Percentiles rank a stretch among this genome's conserved stretches.
phyloP scores from a whole-genome alignment of 1,140 invertebrate species.

The Drosophila dunni region DNA sequence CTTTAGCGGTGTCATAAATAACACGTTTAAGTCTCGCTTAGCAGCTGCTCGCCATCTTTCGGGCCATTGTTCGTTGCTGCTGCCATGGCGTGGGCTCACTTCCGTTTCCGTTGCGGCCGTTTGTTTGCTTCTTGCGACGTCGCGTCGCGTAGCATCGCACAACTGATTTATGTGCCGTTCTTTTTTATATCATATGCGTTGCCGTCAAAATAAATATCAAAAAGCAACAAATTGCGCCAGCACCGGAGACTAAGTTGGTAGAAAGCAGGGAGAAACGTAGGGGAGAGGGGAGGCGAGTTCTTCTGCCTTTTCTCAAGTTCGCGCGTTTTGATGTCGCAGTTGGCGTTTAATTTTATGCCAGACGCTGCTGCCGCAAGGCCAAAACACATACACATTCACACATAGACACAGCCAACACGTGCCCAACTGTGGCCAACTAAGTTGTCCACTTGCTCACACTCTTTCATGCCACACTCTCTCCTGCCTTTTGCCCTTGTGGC shows the following conservation, averaged over 20 bases:
- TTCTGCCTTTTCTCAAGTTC: conserved; percentile 31
- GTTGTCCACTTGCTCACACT: conserved; percentile 36
- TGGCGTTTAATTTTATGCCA: conserved; percentile 73
- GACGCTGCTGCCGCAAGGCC: conserved; percentile 61
- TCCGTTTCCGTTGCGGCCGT: conserved; percentile 52
- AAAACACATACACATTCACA: conserved; percentile 20
- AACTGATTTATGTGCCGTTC: conserved; percentile 67
- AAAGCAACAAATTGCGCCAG: conserved; percentile 77
- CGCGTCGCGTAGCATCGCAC: conserved; percentile 16
- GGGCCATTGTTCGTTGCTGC: conserved; percentile 32
- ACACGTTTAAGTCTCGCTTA: conserved; percentile 63
- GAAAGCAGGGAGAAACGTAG: background rate
- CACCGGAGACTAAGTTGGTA: conserved; percentile 34
- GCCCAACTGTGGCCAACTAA: conserved; percentile 44
- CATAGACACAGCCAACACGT: conserved; percentile 40
- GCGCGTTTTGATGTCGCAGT: conserved; percentile 34
- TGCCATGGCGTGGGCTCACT: no score
- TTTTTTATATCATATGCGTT: conserved; percentile 60
- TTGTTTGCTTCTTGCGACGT: conserved; percentile 42
- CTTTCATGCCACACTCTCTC: background rate
- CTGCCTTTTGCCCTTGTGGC: conserved; percentile 19
- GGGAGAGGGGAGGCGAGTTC: background rate
- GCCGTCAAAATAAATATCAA: conserved; percentile 77
- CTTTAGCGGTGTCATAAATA: conserved; percentile 66
- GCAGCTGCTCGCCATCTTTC: conserved; percentile 61